Base-by-base conservation (phyloP, 2,888 invertebrate genomes). In the Drosophila yooni region DNA sequence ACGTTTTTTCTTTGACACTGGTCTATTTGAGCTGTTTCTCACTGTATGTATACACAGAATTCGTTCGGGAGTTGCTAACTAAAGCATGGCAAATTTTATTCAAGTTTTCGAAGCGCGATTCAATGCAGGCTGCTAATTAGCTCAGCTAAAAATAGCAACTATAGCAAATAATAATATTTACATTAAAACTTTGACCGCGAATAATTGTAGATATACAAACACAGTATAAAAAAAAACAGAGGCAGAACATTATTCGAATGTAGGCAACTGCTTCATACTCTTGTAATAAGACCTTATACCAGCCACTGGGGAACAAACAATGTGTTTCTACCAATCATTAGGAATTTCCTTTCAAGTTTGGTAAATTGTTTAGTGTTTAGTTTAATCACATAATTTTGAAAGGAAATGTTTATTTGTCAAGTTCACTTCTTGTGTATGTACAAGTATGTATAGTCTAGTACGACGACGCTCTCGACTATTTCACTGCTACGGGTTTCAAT, bases 101-200 rank as follows among this genome's bases (percentile, higher is more conserved):
- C 58, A 63, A 70, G 62, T 73, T 64, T 70, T 78, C 63, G 66
- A 57, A 50, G 57, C 50, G 51, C 57, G 68, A 73, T 76, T 79
- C 65, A 83, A 77, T 87, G 78, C 64, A 82, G 78, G 60, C 69
- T 71, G 83, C 82, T 83, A 83, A 83, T 74, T 73, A 78, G 78
- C 70, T 51, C 0, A 8, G 53, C 82, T 63, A 82, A 75, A 87
- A 74, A 87, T 83, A 83, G 82, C 61, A 56, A 68, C 56, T 59
- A 53, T 51, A 18, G 63, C 64, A 78, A 66, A 65, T 71, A 76
- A 65, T 61, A 70, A 82, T 75, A 63, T 70, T 72, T 72, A 38
- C 58, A 73, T 77, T 70, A 71, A 68, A 63, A 65, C 65, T 72
- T 82, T 78, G 61, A 74, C 67, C 62, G 76, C 75, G 62, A 76